Conservation (phyloP, 2,797 vertebrate genomes). For the Gambelia wislizenii region DNA sequence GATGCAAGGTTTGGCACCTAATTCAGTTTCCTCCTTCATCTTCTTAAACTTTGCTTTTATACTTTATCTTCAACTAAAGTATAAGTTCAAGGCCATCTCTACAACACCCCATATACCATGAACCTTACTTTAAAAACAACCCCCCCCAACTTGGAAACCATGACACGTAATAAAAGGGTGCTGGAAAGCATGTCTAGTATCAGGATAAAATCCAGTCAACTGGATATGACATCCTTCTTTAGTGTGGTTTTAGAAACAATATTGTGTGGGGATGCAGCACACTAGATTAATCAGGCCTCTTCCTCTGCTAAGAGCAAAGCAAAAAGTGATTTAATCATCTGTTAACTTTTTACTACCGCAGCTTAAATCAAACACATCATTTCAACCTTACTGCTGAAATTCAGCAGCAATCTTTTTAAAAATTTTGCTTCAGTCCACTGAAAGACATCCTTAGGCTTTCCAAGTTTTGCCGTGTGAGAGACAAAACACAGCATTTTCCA, state of each 20-base stretch:
- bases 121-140: too few relatives aligned
- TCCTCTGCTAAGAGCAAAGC: neutral
- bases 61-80: neutral
- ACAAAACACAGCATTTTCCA: neutral
- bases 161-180: too few relatives aligned
- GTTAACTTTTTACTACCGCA: neutral
- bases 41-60: neutral
- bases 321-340: neutral
- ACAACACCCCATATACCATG: too few relatives aligned
- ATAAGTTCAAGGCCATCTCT: too few relatives aligned
- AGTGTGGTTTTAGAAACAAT: neutral
- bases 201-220: too few relatives aligned
- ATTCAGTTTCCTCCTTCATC: neutral
- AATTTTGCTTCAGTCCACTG: neutral
- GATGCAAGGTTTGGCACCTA: neutral
- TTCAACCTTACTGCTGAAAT: neutral
- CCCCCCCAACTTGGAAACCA: too few relatives aligned
- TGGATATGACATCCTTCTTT: too few relatives aligned
- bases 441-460: neutral
- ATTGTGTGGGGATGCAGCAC: neutral
- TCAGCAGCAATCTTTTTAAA: neutral
- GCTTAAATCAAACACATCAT: neutral
- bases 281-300: neutral
- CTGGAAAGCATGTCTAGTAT: too few relatives aligned
- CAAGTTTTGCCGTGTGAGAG: neutral